Conservation (phyloP, 2,797 vertebrate species). For the Macroramphosus scolopax region DNA sequence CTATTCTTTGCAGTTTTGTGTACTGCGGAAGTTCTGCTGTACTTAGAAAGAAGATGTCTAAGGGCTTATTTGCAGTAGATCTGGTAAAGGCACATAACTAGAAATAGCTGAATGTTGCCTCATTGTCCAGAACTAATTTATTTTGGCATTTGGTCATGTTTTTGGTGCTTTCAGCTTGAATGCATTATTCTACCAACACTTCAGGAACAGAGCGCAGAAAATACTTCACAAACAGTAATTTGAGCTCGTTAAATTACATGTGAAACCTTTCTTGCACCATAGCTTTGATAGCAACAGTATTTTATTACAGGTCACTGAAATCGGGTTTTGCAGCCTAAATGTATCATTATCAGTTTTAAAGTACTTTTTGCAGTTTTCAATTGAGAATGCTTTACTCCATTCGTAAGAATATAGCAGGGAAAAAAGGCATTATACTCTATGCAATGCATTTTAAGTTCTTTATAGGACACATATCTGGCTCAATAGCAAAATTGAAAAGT, state of each 20-base stretch:
- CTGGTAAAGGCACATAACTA: conserved; percentile 15
- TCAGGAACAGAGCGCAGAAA: too few species aligned
- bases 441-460: conserved; percentile 61
- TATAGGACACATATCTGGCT: conserved; percentile 43
- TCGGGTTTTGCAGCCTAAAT: too few species aligned
- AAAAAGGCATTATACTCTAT: conserved; percentile 57
- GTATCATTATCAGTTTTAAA: too few species aligned
- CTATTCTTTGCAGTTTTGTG: conserved; percentile 25
- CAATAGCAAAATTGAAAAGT: conserved; percentile 30
- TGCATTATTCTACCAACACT: too few species aligned
- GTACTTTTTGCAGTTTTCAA: conserved; percentile 18
- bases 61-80: conserved; percentile 14
- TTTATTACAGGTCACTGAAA: conserved; percentile 36
- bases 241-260: too few species aligned
- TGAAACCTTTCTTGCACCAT: conserved; percentile 16
- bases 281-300: too few species aligned
- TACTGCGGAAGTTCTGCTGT: conserved; percentile 5
- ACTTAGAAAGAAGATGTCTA: conserved; percentile 3
- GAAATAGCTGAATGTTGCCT: conserved; percentile 10
- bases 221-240: too few species aligned
- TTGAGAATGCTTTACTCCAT: conserved; percentile 2
- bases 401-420: conserved; percentile 26
- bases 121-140: too few species aligned
- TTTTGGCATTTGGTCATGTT: too few species aligned
- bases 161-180: conserved; percentile 6